Conservation (phyloP, 1,140 invertebrate species). For the Neelides sp. region DNA sequence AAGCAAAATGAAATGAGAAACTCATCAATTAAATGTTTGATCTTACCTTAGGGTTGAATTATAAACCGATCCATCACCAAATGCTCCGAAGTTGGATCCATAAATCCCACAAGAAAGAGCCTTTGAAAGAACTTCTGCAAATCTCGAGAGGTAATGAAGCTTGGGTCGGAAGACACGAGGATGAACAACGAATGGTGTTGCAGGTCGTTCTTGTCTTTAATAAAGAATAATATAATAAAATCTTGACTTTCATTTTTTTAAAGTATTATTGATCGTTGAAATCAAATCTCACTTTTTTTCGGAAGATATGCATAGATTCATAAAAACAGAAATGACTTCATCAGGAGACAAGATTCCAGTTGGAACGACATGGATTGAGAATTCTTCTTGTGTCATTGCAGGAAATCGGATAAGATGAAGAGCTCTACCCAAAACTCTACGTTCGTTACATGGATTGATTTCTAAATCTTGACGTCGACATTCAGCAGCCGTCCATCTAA, state of each 20-base stretch:
- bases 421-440: conserved; percentile 54
- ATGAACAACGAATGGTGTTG: conserved; percentile 23
- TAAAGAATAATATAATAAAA: neutral
- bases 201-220: conserved; percentile 16
- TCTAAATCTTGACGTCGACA: conserved; percentile 53
- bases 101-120: conserved; percentile 11
- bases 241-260: no score
- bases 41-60: conserved; percentile 2
- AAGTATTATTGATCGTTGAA: no score
- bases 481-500: conserved; percentile 67
- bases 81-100: neutral
- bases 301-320: conserved; percentile 58
- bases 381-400: conserved; percentile 77
- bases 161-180: conserved; percentile 26
- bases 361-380: conserved; percentile 65
- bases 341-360: conserved; percentile 60
- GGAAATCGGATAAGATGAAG: conserved; percentile 67
- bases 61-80: conserved; percentile 1
- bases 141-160: conserved; percentile 25
- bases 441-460: conserved; percentile 53
- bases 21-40: neutral
- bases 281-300: conserved; percentile 21
- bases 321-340: conserved; percentile 64
- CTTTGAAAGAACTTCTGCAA: conserved; percentile 28
- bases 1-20: neutral